Percentiles rank a stretch among this genome's conserved stretches.
Evolutionary conservation across 2,797 vertebrate genomes (phyloP).

Genomic region (Neosilurus hyrtlii): DNA sequence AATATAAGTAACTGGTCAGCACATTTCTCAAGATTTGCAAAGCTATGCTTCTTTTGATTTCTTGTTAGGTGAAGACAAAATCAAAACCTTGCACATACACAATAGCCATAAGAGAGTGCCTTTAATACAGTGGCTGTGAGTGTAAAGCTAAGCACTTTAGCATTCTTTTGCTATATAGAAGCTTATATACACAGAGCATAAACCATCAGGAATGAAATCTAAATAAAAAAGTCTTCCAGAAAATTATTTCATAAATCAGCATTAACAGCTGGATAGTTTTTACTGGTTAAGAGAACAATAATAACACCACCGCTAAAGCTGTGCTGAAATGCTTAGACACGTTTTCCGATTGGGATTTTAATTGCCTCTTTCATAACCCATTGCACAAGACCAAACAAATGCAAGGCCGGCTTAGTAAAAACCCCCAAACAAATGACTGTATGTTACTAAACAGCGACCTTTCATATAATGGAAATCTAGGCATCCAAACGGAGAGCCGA

Average conservation of each 20-base stretch:
- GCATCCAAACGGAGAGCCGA: conserved; percentile 42
- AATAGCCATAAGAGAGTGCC: no score
- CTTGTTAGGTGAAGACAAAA: no score
- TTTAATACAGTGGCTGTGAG: background rate
- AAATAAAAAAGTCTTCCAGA: background rate
- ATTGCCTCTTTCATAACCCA: conserved; percentile 29
- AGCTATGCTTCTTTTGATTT: no score
- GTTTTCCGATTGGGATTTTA: conserved; percentile 9
- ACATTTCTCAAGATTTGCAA: no score
- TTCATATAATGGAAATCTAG: conserved; percentile 40
- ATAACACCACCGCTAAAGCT: background rate
- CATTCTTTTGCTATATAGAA: background rate
- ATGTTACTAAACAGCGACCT: conserved; percentile 40
- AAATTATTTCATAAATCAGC: background rate
- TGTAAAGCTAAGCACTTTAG: background rate
- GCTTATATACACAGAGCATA: background rate
- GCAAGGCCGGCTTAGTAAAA: background rate
- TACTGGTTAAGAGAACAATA: conserved; percentile 13
- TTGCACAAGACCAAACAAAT: conserved; percentile 33
- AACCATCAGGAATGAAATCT: background rate
- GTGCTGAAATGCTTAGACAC: background rate
- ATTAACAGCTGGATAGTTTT: conserved; percentile 10
- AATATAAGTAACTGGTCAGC: no score
- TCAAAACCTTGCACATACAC: no score
- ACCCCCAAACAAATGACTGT: conserved; percentile 32